A percentile compares a stretch with the other conserved stretches of the same genome.
phyloP scores from a whole-genome alignment of 1,140 invertebrate genomes.

The Lucilia cuprina region DNA sequence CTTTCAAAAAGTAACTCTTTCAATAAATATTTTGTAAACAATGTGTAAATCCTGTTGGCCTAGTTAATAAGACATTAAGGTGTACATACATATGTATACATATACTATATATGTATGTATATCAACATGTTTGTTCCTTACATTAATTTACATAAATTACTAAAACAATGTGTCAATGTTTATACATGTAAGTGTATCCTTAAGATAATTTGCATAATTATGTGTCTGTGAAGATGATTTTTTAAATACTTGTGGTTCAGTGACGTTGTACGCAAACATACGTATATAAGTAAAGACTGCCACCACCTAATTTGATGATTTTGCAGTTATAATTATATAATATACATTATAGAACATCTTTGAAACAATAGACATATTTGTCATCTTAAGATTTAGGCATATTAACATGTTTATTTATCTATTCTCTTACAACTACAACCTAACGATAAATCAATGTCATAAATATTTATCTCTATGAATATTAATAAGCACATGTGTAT shows the following conservation, averaged over 20 bases:
- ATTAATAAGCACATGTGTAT: too few relatives aligned
- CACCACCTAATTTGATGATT: too few relatives aligned
- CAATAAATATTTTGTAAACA: background rate
- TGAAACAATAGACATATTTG: background rate
- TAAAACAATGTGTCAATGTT: conserved; percentile 2
- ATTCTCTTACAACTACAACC: background rate
- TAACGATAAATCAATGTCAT: too few relatives aligned
- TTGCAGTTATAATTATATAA: too few relatives aligned
- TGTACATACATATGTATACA: background rate
- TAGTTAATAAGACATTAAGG: background rate
- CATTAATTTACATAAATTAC: background rate
- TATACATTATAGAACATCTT: background rate
- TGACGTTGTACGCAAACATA: too few relatives aligned
- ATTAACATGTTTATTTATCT: background rate
- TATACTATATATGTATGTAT: background rate
- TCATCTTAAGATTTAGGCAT: background rate
- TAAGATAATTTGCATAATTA: background rate
- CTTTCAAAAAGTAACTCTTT: background rate
- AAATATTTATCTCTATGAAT: too few relatives aligned
- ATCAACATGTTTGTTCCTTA: background rate
- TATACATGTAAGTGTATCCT: background rate
- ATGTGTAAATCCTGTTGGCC: background rate
- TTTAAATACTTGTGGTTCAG: too few relatives aligned
- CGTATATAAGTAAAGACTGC: too few relatives aligned
- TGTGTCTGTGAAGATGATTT: background rate